Evolutionary conservation across 1,140 invertebrate species (phyloP).

Genomic region (Pinna nobilis): DNA sequence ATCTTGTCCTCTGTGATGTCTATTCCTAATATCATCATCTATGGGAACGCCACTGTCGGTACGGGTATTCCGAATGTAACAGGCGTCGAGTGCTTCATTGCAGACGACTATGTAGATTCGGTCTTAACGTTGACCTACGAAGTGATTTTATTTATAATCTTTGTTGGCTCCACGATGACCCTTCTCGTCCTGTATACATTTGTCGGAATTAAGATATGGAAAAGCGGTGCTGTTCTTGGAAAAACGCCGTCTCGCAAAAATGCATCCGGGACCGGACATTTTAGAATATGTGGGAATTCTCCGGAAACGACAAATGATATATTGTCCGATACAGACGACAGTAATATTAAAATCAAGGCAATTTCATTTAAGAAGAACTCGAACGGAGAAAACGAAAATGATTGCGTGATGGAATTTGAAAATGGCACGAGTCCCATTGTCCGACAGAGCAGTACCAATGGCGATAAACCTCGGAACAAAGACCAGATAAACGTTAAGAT

Average conservation of each 20-base stretch:
- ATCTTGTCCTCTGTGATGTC: constrained; percentile 14
- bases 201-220: constrained; percentile 47
- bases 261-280: background rate
- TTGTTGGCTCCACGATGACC: constrained; percentile 39
- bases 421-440: background rate
- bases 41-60: constrained; percentile 18
- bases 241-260: background rate
- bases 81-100: constrained; percentile 56
- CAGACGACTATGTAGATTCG: constrained; percentile 42
- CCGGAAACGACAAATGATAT: constrained; percentile 19
- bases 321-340: constrained; percentile 18
- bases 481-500: background rate
- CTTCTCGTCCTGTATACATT: constrained; percentile 51
- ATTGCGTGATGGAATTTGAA: constrained; percentile 17
- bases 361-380: constrained; percentile 10
- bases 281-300: background rate
- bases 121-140: constrained; percentile 42
- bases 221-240: constrained; percentile 5
- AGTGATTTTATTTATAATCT: constrained; percentile 46
- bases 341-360: constrained; percentile 4
- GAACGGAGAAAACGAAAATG: background rate
- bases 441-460: background rate
- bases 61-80: constrained; percentile 31
- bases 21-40: constrained; percentile 32
- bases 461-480: background rate